Evolutionary conservation across 2,797 vertebrate species (phyloP), one percentile per base, ranked within the genome.

Genomic region (Tachyglossus aculeatus): DNA sequence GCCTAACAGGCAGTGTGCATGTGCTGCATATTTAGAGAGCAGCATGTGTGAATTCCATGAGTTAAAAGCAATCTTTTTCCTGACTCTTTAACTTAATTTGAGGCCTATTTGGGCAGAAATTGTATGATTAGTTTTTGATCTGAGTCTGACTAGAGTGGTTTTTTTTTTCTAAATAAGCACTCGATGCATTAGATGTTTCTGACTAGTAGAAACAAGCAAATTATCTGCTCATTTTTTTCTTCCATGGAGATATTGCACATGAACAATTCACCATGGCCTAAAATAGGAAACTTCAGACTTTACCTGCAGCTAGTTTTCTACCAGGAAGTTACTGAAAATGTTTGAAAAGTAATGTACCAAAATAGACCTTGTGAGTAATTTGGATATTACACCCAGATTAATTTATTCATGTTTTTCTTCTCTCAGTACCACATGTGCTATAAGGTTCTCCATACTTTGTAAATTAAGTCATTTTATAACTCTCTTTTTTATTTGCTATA

Each of bases 341-440:
- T 32, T 18, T 52, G 25, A 3, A 34, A n/a, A n/a, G 14, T 14
- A 12, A 39, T n/a, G n/a, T n/a, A n/a, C n/a, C n/a, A n/a, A n/a
- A n/a, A n/a, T n/a, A n/a, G n/a, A n/a, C 9, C 33, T 5, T 9
- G 19, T 15, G 14, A n/a, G 15, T 16, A 40, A 43, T 41, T 34
- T 32, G 34, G 16, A 60, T 60, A 25, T 10, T 19, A 39, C 18
- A 9, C 3, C 12, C 4, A 63, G 18, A 24, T 18, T 4, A 25
- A 5, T n/a, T n/a, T n/a, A n/a, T n/a, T 9, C 21, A 24, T 36
- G 4, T 16, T 11, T 15, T 11, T 34, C 5, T 32, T 34, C 2
- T 19, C 7, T 6, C 5, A 10, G 22, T 19, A 1, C 36, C 5
- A 1, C 16, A 13, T 22, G 6, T 1, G 2, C 5, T 53, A n/a